Evolutionary conservation across 2,888 invertebrate species (phyloP), one percentile per base, ranked within the genome.

Genomic region (Lysandra bellargus): DNA sequence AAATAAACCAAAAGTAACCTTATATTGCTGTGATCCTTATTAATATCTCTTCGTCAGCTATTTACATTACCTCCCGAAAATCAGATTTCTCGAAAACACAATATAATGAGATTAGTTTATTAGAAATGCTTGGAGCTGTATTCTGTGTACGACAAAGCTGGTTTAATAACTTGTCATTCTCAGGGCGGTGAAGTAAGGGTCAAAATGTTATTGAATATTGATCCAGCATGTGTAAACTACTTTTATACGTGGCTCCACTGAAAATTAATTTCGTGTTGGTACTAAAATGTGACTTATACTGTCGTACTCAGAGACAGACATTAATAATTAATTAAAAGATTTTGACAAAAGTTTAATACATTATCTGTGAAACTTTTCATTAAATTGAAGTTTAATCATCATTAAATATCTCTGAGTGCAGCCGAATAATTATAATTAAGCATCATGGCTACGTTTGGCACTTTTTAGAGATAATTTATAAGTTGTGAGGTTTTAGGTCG

Each of bases 201-300:
- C 76, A 76, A 76, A 76, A 76, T 75, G 75, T 75, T 75, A 75
- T 33, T 75, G 75, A 75, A 49, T 75, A 49, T 75, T 53, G 75
- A 75, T 75, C 75, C 75, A 49, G n/a, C 49, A 23, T 49, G 44
- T 75, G 75, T 53, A 49, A 53, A 75, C 49, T 75, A 75, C 75
- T 75, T 75, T 75, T 53, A 23, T 74, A 53, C 33, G 40, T 73
- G 0, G 75, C 4, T 53, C 30, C 14, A 14, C 5, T n/a, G 49
- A 75, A 75, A 75, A 75, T 75, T 75, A 75, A 75, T 75, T 53
- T 49, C 7, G 23, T 44, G 23, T 49, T 9, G 5, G 9, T 9
- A 64, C 64, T n/a, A 61, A 64, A 64, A 23, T 64, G 12, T 64
- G 64, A 64, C 23, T 61, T 37, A 4, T 37, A 37, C 37, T 37